Base-by-base conservation (phyloP, 2,113 vertebrate genomes). In the Ciconia maguari region DNA sequence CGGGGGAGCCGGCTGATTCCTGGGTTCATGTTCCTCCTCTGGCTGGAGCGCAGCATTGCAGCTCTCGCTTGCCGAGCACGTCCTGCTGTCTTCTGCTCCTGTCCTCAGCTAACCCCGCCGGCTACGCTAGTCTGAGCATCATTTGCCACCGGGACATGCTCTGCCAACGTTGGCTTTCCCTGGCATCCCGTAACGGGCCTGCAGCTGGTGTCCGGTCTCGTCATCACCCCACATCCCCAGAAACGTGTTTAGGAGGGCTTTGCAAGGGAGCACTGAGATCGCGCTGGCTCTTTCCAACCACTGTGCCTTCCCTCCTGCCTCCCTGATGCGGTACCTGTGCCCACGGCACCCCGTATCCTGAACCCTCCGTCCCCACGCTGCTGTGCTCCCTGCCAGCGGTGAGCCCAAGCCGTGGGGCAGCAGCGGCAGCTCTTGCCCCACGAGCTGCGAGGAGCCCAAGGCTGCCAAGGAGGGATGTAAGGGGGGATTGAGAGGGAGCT, bases 31-130 rank as follows among this genome's bases (percentile, higher is more conserved):
- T 72, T 97, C 95, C 96, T 94, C 95, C 94, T 93, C 94, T 93
- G 97, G 95, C 84, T 64, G 94, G 82, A 93, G 70, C 27, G 16
- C 93, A 90, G 95, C 96, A 97, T 5, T 97, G 96, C 97, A 97
- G 96, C 87, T 83, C 79, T 27, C 9, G 22, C 48, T 61, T 27
- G 88, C 81, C 65, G 84, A 83, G 89, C 95, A 96, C 93, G 94
- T 95, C 95, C 74, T 17, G 65, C 91, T 46, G 79, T 26, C 84
- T 93, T 57, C 60, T 75, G 64, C 89, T 80, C 54, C 72, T 83
- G 96, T 96, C 96, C 96, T 94, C 90, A 72, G 87, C 84, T 96
- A 11, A 97, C 96, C 95, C 84, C 3, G 7, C 81, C 26, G 4
- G 72, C 68, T 62, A 2, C 8, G 12, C 72, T 8, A 34, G 38